These are phyloP conservation scores for Nerophis lumbriciformis DNA, from an alignment of 2,113 vertebrate species.

Conservation along the genomic window DNA sequence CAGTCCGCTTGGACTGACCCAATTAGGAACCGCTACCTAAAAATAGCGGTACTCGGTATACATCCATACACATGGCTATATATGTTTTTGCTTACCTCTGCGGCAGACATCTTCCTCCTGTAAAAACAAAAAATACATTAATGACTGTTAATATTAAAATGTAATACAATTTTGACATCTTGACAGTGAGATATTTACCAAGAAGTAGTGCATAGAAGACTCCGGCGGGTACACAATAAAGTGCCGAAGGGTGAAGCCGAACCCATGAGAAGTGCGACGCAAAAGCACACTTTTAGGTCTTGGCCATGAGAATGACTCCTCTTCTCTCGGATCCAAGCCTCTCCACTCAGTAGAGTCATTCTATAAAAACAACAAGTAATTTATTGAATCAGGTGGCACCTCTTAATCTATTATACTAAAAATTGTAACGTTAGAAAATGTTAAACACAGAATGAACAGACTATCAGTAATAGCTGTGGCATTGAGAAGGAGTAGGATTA, in stretches of 20 bases:
- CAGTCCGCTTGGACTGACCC: no score
- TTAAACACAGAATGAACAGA: no score
- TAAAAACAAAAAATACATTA: conserved; percentile 44
- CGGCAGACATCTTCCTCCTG: conserved; percentile 92
- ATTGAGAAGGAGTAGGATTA: no score
- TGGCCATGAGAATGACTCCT: conserved; percentile 91
- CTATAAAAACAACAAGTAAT: conserved; percentile 30
- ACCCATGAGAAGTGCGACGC: conserved; percentile 84
- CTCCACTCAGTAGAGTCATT: conserved; percentile 56
- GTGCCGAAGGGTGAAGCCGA: conserved; percentile 95
- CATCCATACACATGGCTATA: neutral
- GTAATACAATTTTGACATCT: neutral
- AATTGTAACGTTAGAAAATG: no score
- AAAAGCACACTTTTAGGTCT: conserved; percentile 85
- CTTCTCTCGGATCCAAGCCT: conserved; percentile 66
- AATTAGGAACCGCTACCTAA: no score
- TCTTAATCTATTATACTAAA: neutral
- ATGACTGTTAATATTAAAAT: neutral
- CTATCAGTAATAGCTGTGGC: no score
- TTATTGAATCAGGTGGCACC: neutral
- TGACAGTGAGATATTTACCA: conserved; percentile 63
- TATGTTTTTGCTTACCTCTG: conserved; percentile 74
- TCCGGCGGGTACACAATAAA: conserved; percentile 98
- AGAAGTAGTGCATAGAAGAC: conserved; percentile 83
- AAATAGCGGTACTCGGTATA: no score